Conservation (phyloP, 2,797 vertebrate genomes). For the Macropodus opercularis region DNA sequence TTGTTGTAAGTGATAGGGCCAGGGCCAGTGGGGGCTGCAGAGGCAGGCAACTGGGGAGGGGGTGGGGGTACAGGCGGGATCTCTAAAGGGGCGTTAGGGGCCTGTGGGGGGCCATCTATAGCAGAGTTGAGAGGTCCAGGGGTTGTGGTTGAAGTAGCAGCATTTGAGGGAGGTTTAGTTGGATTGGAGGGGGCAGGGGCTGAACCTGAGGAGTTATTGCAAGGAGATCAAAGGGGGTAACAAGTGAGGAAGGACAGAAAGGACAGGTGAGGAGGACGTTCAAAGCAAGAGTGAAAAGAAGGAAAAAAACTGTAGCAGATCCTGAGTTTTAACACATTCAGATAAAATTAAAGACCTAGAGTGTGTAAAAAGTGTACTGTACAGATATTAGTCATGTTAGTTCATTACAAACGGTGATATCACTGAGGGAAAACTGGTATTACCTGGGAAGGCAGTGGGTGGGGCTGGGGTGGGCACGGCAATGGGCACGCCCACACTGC, state of each 20-base stretch:
- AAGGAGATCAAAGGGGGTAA: slow-evolving; percentile 63
- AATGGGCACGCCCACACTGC: slow-evolving; percentile 96
- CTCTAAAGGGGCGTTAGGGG: slow-evolving; percentile 79
- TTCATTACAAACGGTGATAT: background rate
- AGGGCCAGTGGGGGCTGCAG: slow-evolving; percentile 84
- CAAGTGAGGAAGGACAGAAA: slow-evolving; percentile 57
- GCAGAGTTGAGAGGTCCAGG: slow-evolving; percentile 80
- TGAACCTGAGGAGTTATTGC: slow-evolving; percentile 82
- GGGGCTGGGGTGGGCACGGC: slow-evolving; percentile 97
- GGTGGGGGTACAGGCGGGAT: slow-evolving; percentile 92
- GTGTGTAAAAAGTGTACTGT: slow-evolving; percentile 7
- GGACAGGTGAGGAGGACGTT: slow-evolving; percentile 49
- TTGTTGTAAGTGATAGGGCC: slow-evolving; percentile 82
- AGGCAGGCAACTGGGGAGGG: slow-evolving; percentile 91
- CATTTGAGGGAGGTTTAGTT: slow-evolving; percentile 72
- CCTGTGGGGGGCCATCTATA: slow-evolving; percentile 76
- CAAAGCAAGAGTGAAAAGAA: slow-evolving; percentile 55
- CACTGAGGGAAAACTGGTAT: background rate
- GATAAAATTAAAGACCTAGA: background rate
- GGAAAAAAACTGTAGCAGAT: slow-evolving; percentile 33
- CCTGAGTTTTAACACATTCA: slow-evolving; percentile 35
- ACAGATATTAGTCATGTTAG: slow-evolving; percentile 46
- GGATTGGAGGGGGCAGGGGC: slow-evolving; percentile 84
- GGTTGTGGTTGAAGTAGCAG: slow-evolving; percentile 77
- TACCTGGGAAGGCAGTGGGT: slow-evolving; percentile 95